Base-by-base conservation (phyloP, 2,113 vertebrate genomes). In the Morphnarchus princeps region DNA sequence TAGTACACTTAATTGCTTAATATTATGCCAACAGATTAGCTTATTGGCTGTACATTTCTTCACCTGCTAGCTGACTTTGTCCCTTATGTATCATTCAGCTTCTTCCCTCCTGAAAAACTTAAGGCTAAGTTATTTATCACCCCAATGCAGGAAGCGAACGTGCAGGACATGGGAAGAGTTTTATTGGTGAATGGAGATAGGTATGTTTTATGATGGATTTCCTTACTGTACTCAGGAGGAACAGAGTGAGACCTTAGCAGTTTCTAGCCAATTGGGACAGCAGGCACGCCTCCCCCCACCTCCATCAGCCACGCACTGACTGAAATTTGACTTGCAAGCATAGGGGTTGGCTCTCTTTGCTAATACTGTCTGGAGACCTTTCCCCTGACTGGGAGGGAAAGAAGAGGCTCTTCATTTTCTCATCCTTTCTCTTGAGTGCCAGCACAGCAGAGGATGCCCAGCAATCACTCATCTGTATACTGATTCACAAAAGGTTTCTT, bases 401-500 rank as follows among this genome's bases (percentile, higher is more conserved):
- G 29, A 91, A 82, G 49, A 89, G 9, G 50, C 22, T 86, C 58
- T 79, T 83, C 34, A 26, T 3, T 47, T 84, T 66, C 36, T 76
- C 24, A 38, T 72, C 8, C 1, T 55, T 69, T 62, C 49, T 74
- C 20, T 34, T 42, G 71, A 38, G n/a, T 47, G 26, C 18, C 66
- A 63, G 76, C 54, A 26, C 49, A 70, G 38, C 74, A 43, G 67
- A 94, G 50, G 87, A 86, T 86, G 50, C 38, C 22, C 78, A 88
- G 74, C 42, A 52, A 13, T 21, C 5, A 4, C 47, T 29, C 28
- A 1, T 36, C 61, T 61, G 24, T 57, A 67, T 63, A 63, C 54
- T 86, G 92, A 83, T 55, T 38, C 67, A 70, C 38, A 50, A 80
- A 93, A 95, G 82, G 87, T 71, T 91, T 86, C 74, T 82, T 86